phyloP scores from a whole-genome alignment of 2,113 vertebrate species.

The Mustela lutreola region DNA sequence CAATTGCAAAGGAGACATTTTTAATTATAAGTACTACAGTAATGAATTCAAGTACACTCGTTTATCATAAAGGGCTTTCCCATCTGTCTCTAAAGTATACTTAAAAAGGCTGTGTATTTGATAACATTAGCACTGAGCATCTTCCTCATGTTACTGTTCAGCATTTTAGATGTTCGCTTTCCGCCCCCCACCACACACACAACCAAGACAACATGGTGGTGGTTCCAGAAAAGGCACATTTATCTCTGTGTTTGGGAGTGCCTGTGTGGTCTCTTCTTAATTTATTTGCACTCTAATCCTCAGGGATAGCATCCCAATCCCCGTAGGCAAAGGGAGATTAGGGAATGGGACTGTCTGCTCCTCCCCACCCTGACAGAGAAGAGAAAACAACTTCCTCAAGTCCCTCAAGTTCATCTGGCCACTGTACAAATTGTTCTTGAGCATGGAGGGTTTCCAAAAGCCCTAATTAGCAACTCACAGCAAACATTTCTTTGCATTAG shows the following conservation, averaged over 20 bases:
- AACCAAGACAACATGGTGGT: slow-evolving; percentile 55
- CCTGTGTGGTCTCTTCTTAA: slow-evolving; percentile 90
- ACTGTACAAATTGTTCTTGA: slow-evolving; percentile 90
- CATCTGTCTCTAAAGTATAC: slow-evolving; percentile 91
- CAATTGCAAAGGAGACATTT: slow-evolving; percentile 88
- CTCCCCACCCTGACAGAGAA: slow-evolving; percentile 82
- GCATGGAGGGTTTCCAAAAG: slow-evolving; percentile 91
- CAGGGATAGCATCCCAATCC: slow-evolving; percentile 87
- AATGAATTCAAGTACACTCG: slow-evolving; percentile 91
- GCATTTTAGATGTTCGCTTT: slow-evolving; percentile 59
- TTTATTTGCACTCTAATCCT: slow-evolving; percentile 89
- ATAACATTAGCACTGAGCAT: slow-evolving; percentile 88
- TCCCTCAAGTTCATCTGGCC: slow-evolving; percentile 89
- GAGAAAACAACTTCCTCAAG: slow-evolving; percentile 87
- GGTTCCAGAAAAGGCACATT: slow-evolving; percentile 74
- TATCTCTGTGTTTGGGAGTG: neutral
- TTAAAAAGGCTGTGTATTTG: slow-evolving; percentile 88
- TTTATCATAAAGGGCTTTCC: slow-evolving; percentile 90
- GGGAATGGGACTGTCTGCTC: slow-evolving; percentile 81
- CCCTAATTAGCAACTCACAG: slow-evolving; percentile 91
- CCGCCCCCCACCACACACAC: neutral
- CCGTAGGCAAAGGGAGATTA: slow-evolving; percentile 89
- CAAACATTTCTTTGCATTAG: slow-evolving; percentile 93
- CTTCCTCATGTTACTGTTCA: slow-evolving; percentile 82
- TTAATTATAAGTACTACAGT: slow-evolving; percentile 89